Evolutionary conservation across 2,888 invertebrate genomes (phyloP).

Genomic region (Lasioglossum villosulum): DNA sequence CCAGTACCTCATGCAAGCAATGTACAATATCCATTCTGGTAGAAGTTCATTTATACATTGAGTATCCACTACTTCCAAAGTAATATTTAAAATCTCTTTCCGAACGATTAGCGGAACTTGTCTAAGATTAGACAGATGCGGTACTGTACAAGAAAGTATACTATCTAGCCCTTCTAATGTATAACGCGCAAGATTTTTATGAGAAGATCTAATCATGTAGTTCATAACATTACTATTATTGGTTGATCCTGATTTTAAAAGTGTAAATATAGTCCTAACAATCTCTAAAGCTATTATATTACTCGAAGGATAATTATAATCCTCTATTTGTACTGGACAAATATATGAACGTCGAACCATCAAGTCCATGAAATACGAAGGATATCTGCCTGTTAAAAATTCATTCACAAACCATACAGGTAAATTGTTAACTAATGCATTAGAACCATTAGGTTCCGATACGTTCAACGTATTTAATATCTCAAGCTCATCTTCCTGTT

Average conservation of each 20-base stretch:
- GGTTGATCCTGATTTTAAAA: constrained; percentile 76
- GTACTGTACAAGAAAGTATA: constrained; percentile 72
- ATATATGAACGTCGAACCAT: constrained; percentile 88
- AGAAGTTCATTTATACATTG: constrained; percentile 84
- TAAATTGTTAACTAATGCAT: constrained; percentile 53
- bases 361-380: constrained; percentile 89
- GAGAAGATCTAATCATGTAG: constrained; percentile 78
- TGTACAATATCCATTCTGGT: constrained; percentile 86
- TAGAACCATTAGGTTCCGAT: background rate
- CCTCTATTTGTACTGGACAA: constrained; percentile 90
- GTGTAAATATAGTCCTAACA: constrained; percentile 86
- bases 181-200: constrained; percentile 66
- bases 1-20: constrained; percentile 88
- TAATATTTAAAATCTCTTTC: constrained; percentile 84
- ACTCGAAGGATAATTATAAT: constrained; percentile 87
- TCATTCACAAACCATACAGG: constrained; percentile 88
- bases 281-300: constrained; percentile 88
- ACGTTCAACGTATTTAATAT: constrained; percentile 17
- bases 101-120: constrained; percentile 72
- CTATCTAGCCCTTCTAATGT: constrained; percentile 56
- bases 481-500: constrained; percentile 72
- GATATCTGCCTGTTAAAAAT: constrained; percentile 87
- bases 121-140: constrained; percentile 80
- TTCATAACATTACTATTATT: constrained; percentile 67
- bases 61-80: constrained; percentile 84